Base-by-base conservation (phyloP, 2,888 invertebrate species). In the Melanophora roralis region DNA sequence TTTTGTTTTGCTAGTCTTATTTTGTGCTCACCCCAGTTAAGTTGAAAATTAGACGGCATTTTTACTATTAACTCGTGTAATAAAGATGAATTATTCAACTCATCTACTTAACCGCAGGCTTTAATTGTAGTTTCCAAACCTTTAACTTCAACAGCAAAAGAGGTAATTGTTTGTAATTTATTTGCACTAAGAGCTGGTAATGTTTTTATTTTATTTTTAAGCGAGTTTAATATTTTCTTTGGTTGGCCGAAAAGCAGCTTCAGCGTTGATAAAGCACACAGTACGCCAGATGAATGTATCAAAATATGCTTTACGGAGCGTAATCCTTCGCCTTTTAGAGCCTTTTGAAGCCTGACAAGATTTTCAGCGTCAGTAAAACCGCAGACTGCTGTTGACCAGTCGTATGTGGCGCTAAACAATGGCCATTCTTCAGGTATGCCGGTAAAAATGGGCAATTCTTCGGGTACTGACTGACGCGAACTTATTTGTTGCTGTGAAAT, bases 171-270 rank as follows among this genome's bases (percentile, higher is more conserved):
- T 21, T 55, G 19, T 14, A 73, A 45, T 21, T 73, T 64, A 38
- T 74, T 65, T 2, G 16, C 14, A 16, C 59, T 59, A 9, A 74
- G 23, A 8, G 27, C 4, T 12, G 74, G 74, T 12, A 49, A 12
- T 38, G 11, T 14, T 65, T 59, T 67, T 59, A 75, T 67, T 67
- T 57, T 59, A 12, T 49, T 67, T 67, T 67, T 67, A 2, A 75
- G 11, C 11, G 59, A 49, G 16, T 27, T 27, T 14, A 80, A 14
- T 45, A 75, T 79, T 60, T 75, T 79, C 11, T 75, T 75, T 11
- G 75, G 75, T 40, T 80, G 80, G 14, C 76, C 80, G 51, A 65
- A 81, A 21, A 73, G 67, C 16, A 64, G 40, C 59, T 57, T 67
- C n/a, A n/a, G n/a, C n/a, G n/a, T n/a, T n/a, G n/a, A n/a, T n/a